phyloP scores from a whole-genome alignment of 2,888 invertebrate genomes.

The Netelia virgata region DNA sequence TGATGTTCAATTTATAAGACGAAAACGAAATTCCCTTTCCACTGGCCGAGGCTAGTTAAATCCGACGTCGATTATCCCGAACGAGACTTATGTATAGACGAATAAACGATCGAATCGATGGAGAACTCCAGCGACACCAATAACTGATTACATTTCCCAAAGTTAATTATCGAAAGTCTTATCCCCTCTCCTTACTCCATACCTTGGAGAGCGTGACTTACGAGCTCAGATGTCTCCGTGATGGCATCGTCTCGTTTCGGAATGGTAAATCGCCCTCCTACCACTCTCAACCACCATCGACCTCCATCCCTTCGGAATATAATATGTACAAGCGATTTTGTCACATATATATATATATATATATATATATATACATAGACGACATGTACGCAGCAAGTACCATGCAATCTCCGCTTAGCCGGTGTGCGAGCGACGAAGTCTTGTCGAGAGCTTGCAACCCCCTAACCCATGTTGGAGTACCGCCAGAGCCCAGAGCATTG shows the following conservation, averaged over 20 bases:
- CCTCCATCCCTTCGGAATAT: neutral
- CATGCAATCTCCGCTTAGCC: conserved; percentile 13
- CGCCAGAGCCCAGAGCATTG: conserved; percentile 63
- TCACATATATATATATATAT: neutral
- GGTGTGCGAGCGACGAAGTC: conserved; percentile 40
- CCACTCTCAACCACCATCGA: neutral
- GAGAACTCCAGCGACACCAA: conserved; percentile 67
- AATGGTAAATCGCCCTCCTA: conserved; percentile 36
- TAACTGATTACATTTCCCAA: conserved; percentile 79
- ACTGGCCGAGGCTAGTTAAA: no score
- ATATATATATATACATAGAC: neutral
- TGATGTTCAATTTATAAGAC: no score
- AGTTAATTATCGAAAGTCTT: conserved; percentile 83
- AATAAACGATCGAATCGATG: no score
- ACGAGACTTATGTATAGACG: no score
- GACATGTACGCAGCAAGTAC: neutral
- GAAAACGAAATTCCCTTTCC: no score
- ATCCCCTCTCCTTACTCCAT: conserved; percentile 64
- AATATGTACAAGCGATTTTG: conserved; percentile 26
- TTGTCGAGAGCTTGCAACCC: conserved; percentile 42
- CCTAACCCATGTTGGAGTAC: conserved; percentile 65
- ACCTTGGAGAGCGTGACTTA: conserved; percentile 61
- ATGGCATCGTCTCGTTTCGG: conserved; percentile 49
- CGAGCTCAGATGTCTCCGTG: conserved; percentile 61
- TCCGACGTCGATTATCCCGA: no score